phyloP scores from a whole-genome alignment of 2,113 vertebrate genomes.

The Rhabdornis inornatus region DNA sequence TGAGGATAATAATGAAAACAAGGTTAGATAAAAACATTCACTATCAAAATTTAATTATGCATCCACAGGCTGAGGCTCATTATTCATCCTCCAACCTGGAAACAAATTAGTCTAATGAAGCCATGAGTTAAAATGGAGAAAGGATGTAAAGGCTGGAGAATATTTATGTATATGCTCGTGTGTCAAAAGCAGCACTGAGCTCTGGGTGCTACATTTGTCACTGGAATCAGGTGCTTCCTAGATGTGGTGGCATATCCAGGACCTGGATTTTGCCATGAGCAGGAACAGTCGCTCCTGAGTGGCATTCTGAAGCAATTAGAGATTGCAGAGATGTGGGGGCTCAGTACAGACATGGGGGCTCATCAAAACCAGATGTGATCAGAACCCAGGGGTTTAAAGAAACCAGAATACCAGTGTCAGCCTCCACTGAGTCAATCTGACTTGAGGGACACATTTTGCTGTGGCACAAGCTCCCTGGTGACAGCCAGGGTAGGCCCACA shows the following conservation, averaged over 20 bases:
- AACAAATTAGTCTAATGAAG: constrained; percentile 60
- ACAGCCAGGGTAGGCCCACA: not conserved
- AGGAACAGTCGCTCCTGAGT: not conserved
- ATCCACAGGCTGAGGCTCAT: constrained; percentile 32
- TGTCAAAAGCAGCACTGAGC: not conserved
- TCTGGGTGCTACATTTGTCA: not conserved
- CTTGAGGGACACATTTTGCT: not conserved
- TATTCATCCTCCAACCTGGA: constrained; percentile 61
- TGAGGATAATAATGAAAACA: constrained; percentile 38
- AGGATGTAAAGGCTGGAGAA: constrained; percentile 8
- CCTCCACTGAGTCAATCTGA: not conserved
- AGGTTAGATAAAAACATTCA: constrained; percentile 52
- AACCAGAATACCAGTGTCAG: not conserved
- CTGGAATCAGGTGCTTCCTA: not conserved
- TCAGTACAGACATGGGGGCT: not conserved
- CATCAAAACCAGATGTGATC: not conserved
- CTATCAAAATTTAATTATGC: constrained; percentile 59
- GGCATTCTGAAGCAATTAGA: not conserved
- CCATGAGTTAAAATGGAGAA: constrained; percentile 41
- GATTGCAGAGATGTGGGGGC: not conserved
- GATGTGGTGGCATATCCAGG: accelerated
- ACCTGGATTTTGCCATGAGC: not conserved
- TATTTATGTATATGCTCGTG: not conserved
- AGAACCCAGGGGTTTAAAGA: not conserved
- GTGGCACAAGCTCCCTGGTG: not conserved